These are phyloP conservation scores for Phylloscopus whistleri DNA, from an alignment of 2,113 vertebrate species.

Conservation along the genomic window DNA sequence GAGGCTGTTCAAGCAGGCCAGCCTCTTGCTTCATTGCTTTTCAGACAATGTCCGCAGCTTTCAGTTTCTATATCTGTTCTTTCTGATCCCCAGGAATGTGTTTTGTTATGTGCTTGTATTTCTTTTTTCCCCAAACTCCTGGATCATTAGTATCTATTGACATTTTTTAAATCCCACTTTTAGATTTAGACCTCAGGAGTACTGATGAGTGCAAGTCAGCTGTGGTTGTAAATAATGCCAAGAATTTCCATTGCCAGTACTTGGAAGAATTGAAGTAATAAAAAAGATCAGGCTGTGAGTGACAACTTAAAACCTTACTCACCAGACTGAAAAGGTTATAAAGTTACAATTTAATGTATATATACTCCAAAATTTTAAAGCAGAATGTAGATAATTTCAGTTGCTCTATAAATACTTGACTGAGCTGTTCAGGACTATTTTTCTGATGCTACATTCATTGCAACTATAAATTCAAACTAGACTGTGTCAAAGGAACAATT, in stretches of 20 bases:
- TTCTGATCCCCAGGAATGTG: background rate
- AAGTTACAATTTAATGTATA: slow-evolving; percentile 54
- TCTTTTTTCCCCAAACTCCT: background rate
- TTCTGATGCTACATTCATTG: slow-evolving; percentile 6
- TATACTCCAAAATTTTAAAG: slow-evolving; percentile 49
- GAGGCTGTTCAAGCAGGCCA: background rate
- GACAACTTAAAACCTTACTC: slow-evolving; percentile 40
- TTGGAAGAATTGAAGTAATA: slow-evolving; percentile 51
- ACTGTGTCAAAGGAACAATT: slow-evolving; percentile 58
- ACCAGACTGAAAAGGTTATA: slow-evolving; percentile 43
- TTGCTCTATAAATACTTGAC: slow-evolving; percentile 47
- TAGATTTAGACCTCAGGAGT: slow-evolving; percentile 14
- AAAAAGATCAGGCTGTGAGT: slow-evolving; percentile 53
- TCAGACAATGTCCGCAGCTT: background rate
- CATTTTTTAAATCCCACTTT: background rate
- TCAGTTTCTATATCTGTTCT: background rate
- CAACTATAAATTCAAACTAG: slow-evolving; percentile 53
- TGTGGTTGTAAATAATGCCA: slow-evolving; percentile 37
- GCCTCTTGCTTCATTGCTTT: background rate
- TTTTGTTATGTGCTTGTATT: background rate
- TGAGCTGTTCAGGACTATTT: slow-evolving; percentile 32
- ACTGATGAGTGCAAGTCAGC: slow-evolving; percentile 11
- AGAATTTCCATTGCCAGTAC: slow-evolving; percentile 11
- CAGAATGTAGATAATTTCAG: slow-evolving; percentile 36
- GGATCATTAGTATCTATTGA: background rate